Evolutionary conservation across 2,113 vertebrate genomes (phyloP).

Genomic region (Tonatia bakeri): DNA sequence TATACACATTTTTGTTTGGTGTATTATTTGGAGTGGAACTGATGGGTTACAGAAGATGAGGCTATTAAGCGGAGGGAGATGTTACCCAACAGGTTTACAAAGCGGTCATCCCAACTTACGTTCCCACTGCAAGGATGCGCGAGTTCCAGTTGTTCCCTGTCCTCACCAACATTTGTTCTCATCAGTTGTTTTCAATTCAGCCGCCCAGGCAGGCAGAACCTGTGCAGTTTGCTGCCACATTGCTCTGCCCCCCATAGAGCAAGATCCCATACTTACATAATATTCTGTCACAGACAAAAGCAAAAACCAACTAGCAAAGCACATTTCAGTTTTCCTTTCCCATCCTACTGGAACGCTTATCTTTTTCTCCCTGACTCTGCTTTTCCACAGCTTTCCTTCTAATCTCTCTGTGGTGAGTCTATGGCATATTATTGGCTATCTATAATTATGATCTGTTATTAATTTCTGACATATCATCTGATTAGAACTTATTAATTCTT

Average conservation of each 20-base stretch:
- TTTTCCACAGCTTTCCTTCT: background rate
- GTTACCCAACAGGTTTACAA: background rate
- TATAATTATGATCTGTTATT: conserved; percentile 71
- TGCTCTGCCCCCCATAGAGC: background rate
- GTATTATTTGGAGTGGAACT: background rate
- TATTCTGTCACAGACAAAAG: background rate
- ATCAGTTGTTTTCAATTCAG: background rate
- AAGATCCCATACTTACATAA: background rate
- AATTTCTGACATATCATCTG: conserved; percentile 51
- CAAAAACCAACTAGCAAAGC: background rate
- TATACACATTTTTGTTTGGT: background rate
- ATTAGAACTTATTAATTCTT: conserved; percentile 58
- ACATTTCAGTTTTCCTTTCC: background rate
- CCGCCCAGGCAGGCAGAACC: background rate
- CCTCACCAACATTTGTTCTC: background rate
- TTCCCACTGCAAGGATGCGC: accelerated
- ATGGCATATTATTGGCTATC: conserved; percentile 44
- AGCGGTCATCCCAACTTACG: background rate
- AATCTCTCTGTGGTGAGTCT: background rate
- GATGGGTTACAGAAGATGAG: background rate
- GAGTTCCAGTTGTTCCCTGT: background rate
- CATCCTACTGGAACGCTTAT: background rate
- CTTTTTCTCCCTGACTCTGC: background rate
- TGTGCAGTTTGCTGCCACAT: background rate
- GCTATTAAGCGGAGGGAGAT: background rate